Evolutionary conservation across 2,888 invertebrate genomes (phyloP), one percentile per base, ranked within the genome.

Genomic region (Xiphydria camelus): DNA sequence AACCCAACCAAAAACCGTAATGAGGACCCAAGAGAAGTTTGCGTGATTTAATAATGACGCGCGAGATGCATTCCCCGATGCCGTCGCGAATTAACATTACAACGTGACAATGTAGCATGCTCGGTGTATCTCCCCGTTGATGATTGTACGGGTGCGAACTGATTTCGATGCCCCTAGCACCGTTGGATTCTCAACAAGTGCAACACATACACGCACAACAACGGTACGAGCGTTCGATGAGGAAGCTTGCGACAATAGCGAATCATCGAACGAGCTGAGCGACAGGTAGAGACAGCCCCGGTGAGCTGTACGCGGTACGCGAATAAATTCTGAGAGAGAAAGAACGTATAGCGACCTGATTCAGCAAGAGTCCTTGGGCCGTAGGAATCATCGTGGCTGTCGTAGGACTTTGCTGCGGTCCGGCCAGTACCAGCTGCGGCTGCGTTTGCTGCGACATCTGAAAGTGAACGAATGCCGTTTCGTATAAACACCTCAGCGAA

Each of bases 351-450:
- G 49, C 49, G 45, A 78, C 76, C 72, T 77, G 77, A 63, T 78
- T 78, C 26, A 78, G 54, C 33, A 78, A 53, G 19, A 76, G 67
- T 48, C 77, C 77, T 51, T 75, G 76, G 14, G 73, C 73, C 34
- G 76, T 72, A 10, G 76, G 74, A 48, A 77, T 76, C 69, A 76
- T 73, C 15, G 75, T 69, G 29, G 70, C 68, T 57, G 70, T 70
- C 50, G 69, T 67, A 57, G 68, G 70, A 68, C 69, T 73, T 57
- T 72, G 66, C 57, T 77, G 72, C 43, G 75, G 73, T 48, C 77
- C 70, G 53, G 77, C 74, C 47, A 77, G 69, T 43, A 77, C 77
- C 46, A 77, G 61, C 42, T 76, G 76, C 39, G 77, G 76, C 55
- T 77, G 77, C 14, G 74, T 68, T 57, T 76, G 76, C 49, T 76